Evolutionary conservation across 2,113 vertebrate species (phyloP).

Genomic region (Meriones unguiculatus): DNA sequence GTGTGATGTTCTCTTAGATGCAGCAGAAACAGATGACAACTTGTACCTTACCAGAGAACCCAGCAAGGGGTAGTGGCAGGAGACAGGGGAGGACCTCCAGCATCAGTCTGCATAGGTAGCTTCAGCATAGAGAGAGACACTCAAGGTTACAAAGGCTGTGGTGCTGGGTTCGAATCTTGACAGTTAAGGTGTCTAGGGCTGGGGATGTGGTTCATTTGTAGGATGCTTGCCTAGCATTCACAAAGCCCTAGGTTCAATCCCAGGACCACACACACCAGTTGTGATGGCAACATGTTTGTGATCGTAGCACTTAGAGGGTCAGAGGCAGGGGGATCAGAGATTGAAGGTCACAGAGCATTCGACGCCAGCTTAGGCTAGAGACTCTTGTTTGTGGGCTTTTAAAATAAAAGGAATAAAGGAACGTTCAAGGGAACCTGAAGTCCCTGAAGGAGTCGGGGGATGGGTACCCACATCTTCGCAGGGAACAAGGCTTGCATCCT

Average conservation of each 20-base stretch:
- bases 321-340: background rate
- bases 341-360: background rate
- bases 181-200: background rate
- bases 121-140: background rate
- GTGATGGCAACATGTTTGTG: background rate
- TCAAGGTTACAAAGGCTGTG: background rate
- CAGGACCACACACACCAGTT: background rate
- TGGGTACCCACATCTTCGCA: accelerated
- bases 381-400: background rate
- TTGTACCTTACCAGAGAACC: background rate
- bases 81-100: too few relatives aligned
- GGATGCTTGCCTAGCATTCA: background rate
- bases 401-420: background rate
- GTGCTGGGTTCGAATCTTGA: background rate
- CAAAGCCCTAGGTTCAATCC: background rate
- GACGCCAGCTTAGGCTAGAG: background rate
- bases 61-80: background rate
- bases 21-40: background rate
- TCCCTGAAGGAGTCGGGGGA: background rate
- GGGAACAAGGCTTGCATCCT: background rate
- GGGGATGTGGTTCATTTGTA: background rate
- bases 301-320: background rate
- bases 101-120: background rate
- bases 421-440: background rate
- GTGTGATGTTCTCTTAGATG: background rate